phyloP scores from a whole-genome alignment of 2,888 invertebrate genomes.

The Eucriotettix oculatus region DNA sequence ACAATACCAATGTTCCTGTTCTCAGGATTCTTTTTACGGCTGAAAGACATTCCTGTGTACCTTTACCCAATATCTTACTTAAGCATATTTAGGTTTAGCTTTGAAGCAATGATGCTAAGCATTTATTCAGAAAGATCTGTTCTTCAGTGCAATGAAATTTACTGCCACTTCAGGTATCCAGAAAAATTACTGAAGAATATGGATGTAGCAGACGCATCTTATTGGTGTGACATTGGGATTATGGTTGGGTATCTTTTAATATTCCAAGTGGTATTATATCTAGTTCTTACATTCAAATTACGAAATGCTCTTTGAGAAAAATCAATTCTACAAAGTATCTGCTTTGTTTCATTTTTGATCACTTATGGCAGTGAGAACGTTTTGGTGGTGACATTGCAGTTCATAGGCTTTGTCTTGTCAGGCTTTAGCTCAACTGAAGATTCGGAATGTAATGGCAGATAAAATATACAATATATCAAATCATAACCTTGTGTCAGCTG shows the following conservation, averaged over 20 bases:
- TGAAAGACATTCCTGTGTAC: constrained; percentile 51
- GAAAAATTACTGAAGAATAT: constrained; percentile 28
- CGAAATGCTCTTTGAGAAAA: no score
- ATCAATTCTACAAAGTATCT: no score
- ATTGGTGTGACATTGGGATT: constrained; percentile 25
- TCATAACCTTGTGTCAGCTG: no score
- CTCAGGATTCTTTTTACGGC: constrained; percentile 67
- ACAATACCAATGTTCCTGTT: constrained; percentile 68
- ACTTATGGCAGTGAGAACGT: no score
- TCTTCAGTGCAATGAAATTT: constrained; percentile 27
- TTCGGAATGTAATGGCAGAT: no score
- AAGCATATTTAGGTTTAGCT: constrained; percentile 38
- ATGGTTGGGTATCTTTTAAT: constrained; percentile 24
- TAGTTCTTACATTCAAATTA: constrained; percentile 18
- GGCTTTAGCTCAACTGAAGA: no score
- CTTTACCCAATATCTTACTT: constrained; percentile 29
- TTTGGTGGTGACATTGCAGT: no score
- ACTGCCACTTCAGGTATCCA: constrained; percentile 22
- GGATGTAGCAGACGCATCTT: constrained; percentile 21
- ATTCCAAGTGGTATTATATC: constrained; percentile 15
- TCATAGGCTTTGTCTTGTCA: no score
- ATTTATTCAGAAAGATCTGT: constrained; percentile 31
- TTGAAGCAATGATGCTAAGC: constrained; percentile 32
- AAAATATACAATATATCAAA: no score
- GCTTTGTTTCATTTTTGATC: no score